A percentile compares a stretch with the other conserved stretches of the same genome.
phyloP scores from a whole-genome alignment of 2,113 vertebrate species.

The Campylorhamphus procurvoides region DNA sequence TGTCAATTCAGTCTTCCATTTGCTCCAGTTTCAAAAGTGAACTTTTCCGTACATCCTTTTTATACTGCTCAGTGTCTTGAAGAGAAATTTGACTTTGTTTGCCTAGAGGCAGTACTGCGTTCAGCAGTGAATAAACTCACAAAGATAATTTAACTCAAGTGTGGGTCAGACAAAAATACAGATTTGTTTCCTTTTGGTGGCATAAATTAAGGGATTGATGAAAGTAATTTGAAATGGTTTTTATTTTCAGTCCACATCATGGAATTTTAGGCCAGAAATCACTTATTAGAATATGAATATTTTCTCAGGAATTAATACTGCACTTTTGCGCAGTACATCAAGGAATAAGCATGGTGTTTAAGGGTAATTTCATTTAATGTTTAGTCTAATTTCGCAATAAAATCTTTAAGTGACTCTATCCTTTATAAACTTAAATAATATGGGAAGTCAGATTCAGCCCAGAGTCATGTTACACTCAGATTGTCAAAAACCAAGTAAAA shows the following conservation, averaged over 20 bases:
- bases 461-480: slow-evolving; percentile 5
- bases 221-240: not conserved
- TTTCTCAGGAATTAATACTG: not conserved
- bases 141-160: slow-evolving; percentile 71
- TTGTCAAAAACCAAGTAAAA: not conserved
- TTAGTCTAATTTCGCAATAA: not conserved
- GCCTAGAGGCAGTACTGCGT: slow-evolving; percentile 60
- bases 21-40: slow-evolving; percentile 52
- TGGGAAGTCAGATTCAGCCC: not conserved
- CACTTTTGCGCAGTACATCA: not conserved
- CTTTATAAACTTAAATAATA: not conserved
- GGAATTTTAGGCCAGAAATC: slow-evolving; percentile 6
- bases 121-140: slow-evolving; percentile 68
- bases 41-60: slow-evolving; percentile 69
- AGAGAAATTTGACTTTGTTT: slow-evolving; percentile 65
- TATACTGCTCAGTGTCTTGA: slow-evolving; percentile 81
- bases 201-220: slow-evolving; percentile 40
- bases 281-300: not conserved
- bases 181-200: slow-evolving; percentile 82
- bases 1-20: slow-evolving; percentile 69
- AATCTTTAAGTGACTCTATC: not conserved
- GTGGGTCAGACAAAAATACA: slow-evolving; percentile 84
- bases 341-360: slow-evolving; percentile 14
- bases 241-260: not conserved
- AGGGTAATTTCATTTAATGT: not conserved